A percentile compares a stretch with the other conserved stretches of the same genome.
Conservation (phyloP, 1,140 invertebrate species). For the Diploscapter pachys region DNA sequence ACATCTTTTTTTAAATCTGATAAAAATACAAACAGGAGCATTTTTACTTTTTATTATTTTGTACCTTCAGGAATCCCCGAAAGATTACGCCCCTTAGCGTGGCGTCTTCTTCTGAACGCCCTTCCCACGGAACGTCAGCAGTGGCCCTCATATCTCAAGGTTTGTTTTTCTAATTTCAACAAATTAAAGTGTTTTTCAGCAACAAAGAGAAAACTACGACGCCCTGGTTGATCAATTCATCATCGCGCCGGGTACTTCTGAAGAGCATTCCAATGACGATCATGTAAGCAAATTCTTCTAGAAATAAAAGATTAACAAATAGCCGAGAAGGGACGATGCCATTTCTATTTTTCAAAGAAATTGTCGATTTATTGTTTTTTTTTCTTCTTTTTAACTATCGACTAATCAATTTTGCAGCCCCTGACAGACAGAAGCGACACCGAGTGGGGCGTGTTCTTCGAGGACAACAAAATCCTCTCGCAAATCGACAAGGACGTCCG, state of each 20-base stretch:
- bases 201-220: conserved; percentile 42
- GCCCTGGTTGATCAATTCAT: conserved; percentile 47
- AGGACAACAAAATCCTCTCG: conserved; percentile 63
- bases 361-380: not conserved
- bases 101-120: conserved; percentile 48
- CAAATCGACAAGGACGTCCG: conserved; percentile 64
- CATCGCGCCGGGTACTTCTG: conserved; percentile 19
- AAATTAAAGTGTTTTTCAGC: no score
- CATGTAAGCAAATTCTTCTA: conserved; percentile 35
- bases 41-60: no score
- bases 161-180: no score
- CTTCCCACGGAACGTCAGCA: conserved; percentile 44
- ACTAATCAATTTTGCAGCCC: conserved; percentile 47
- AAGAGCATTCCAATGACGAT: conserved; percentile 29
- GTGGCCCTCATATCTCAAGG: conserved; percentile 38
- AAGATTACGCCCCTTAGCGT: conserved; percentile 46
- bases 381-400: conserved; percentile 12
- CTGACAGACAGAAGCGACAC: conserved; percentile 62
- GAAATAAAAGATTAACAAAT: not conserved
- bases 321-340: not conserved
- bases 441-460: conserved; percentile 62
- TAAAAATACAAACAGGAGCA: no score
- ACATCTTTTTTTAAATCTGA: no score
- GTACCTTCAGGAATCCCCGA: conserved; percentile 39
- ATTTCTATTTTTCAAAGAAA: not conserved